Evolutionary conservation across 2,797 vertebrate genomes (phyloP).

Genomic region (Enteromius anoplus): DNA sequence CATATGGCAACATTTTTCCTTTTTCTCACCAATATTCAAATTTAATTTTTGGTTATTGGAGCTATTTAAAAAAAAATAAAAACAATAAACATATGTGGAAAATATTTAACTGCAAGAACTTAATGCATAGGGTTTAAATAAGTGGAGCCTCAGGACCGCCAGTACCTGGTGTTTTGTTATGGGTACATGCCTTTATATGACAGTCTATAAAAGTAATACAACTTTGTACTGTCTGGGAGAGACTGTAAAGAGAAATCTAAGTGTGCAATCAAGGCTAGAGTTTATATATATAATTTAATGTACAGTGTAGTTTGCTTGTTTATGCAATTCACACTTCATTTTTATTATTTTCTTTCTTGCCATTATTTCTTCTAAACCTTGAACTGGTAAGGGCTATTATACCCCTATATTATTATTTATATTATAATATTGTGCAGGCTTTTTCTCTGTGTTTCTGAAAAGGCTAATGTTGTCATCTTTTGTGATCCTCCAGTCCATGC

Average conservation of each 20-base stretch:
- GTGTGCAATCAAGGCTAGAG: background rate
- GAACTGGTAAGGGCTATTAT: background rate
- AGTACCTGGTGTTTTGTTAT: conserved; percentile 1
- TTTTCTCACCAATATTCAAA: background rate
- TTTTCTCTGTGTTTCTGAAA: conserved; percentile 24
- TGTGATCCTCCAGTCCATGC: conserved; percentile 6
- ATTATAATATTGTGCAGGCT: background rate
- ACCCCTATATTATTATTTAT: too few relatives aligned
- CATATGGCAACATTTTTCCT: background rate
- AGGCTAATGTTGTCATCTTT: conserved; percentile 26
- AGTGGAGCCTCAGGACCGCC: background rate
- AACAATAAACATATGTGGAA: background rate
- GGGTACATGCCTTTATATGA: background rate
- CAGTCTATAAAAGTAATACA: background rate
- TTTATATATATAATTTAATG: background rate
- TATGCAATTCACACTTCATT: background rate
- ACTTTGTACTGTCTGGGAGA: background rate
- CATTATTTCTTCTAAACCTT: conserved; percentile 2
- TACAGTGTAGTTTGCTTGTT: background rate
- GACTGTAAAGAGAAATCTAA: background rate
- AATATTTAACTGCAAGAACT: background rate
- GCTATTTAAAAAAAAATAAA: background rate
- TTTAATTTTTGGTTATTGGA: background rate
- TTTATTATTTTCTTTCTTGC: conserved; percentile 9
- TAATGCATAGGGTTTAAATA: background rate